phyloP scores from a whole-genome alignment of 2,113 vertebrate genomes.

The Dascyllus trimaculatus region DNA sequence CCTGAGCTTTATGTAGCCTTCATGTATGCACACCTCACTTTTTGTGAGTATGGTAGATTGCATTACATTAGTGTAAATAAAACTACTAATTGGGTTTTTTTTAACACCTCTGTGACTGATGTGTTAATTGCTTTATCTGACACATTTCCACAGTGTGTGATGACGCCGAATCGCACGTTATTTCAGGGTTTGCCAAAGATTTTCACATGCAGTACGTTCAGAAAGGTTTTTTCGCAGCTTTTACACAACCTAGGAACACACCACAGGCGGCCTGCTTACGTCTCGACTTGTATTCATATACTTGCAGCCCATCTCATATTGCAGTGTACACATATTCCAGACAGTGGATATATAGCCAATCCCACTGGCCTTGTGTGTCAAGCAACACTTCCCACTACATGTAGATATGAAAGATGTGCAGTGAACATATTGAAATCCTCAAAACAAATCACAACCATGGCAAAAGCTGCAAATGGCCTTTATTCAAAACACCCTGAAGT shows the following conservation, averaged over 20 bases:
- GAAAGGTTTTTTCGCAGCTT: background rate
- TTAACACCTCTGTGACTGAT: background rate
- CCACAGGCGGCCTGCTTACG: background rate
- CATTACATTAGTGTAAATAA: background rate
- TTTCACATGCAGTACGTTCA: background rate
- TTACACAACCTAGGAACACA: background rate
- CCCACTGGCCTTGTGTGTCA: background rate
- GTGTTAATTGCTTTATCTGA: constrained; percentile 10
- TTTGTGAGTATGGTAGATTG: background rate
- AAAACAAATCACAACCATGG: background rate
- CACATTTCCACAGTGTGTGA: background rate
- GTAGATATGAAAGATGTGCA: background rate
- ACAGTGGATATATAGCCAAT: background rate
- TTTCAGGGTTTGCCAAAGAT: background rate
- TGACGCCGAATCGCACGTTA: background rate
- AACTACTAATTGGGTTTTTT: background rate
- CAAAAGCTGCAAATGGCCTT: background rate
- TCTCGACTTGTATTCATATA: background rate
- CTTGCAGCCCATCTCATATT: background rate
- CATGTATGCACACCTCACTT: background rate
- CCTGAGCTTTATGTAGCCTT: too few relatives aligned
- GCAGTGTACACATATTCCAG: background rate
- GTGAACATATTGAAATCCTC: background rate
- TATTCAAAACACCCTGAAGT: background rate
- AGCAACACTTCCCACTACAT: background rate